These are phyloP conservation scores for Cochlearius cochlearius DNA, from an alignment of 2,113 vertebrate genomes.

Conservation along the genomic window DNA sequence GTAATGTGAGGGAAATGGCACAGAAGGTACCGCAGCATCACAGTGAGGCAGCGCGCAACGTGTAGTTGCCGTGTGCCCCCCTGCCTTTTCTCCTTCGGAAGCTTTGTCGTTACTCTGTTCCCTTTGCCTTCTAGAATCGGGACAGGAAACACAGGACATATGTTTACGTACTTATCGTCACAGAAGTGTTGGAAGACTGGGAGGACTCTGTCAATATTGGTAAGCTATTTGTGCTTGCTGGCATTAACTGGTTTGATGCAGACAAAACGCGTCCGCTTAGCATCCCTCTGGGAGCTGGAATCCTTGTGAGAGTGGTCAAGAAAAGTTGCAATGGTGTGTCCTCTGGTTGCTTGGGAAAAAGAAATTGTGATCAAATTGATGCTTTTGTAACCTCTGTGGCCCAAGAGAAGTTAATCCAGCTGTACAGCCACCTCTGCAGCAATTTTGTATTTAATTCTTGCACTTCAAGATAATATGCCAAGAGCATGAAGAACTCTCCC, in stretches of 20 bases:
- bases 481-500: neutral
- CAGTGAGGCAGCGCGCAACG: neutral
- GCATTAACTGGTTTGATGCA: neutral
- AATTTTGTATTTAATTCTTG: neutral
- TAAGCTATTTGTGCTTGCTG: constrained; percentile 61
- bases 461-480: neutral
- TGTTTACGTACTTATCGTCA: constrained; percentile 95
- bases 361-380: neutral
- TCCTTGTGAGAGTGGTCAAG: neutral
- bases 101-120: neutral
- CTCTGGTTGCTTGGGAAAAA: neutral
- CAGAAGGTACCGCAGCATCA: rapidly evolving
- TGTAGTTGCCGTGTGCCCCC: neutral
- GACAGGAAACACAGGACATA: constrained; percentile 98
- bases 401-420: neutral
- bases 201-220: constrained; percentile 98
- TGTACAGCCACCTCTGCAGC: neutral
- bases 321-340: neutral
- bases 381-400: neutral
- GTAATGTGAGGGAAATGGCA: neutral
- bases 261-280: neutral
- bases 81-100: neutral
- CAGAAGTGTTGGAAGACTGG: constrained; percentile 96
- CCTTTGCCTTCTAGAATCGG: constrained; percentile 80
- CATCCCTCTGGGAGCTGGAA: neutral